A percentile compares a stretch with the other conserved stretches of the same genome.
Evolutionary conservation across 2,888 invertebrate genomes (phyloP).

Genomic region (Oxyteleia sp.): DNA sequence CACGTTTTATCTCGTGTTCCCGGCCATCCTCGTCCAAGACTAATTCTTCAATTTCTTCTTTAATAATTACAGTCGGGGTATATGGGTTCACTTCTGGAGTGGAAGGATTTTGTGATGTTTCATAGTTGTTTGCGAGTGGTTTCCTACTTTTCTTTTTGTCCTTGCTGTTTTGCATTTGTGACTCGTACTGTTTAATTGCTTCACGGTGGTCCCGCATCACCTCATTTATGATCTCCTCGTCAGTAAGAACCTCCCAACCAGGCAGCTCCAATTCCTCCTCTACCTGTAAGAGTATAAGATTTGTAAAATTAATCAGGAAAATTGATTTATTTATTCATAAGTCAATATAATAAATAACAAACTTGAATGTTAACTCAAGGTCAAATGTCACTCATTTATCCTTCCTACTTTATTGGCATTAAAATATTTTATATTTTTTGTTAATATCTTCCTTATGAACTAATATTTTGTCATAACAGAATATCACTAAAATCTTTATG

Average conservation of each 20-base stretch:
- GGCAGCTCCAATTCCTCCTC: conserved; percentile 59
- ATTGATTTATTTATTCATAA: too few relatives aligned
- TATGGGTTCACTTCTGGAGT: neutral
- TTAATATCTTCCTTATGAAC: too few relatives aligned
- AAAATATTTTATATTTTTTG: too few relatives aligned
- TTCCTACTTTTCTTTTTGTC: conserved; percentile 27
- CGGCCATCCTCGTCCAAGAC: conserved; percentile 31
- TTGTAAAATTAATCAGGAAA: too few relatives aligned
- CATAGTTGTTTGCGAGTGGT: conserved; percentile 25
- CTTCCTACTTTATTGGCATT: too few relatives aligned
- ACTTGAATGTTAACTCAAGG: too few relatives aligned
- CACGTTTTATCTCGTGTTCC: conserved; percentile 40
- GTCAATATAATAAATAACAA: too few relatives aligned
- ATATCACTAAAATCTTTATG: too few relatives aligned
- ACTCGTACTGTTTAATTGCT: conserved; percentile 25
- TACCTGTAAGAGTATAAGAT: neutral
- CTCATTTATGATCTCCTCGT: conserved; percentile 58
- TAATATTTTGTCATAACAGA: too few relatives aligned
- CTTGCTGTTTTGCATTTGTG: conserved; percentile 44
- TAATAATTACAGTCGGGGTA: conserved; percentile 30
- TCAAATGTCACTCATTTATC: too few relatives aligned
- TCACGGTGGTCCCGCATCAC: conserved; percentile 40
- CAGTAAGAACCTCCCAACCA: conserved; percentile 51
- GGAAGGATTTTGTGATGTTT: neutral
- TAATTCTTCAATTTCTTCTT: conserved; percentile 58